Evolutionary conservation across 2,888 invertebrate genomes (phyloP).

Genomic region (Eucera pruinosa): DNA sequence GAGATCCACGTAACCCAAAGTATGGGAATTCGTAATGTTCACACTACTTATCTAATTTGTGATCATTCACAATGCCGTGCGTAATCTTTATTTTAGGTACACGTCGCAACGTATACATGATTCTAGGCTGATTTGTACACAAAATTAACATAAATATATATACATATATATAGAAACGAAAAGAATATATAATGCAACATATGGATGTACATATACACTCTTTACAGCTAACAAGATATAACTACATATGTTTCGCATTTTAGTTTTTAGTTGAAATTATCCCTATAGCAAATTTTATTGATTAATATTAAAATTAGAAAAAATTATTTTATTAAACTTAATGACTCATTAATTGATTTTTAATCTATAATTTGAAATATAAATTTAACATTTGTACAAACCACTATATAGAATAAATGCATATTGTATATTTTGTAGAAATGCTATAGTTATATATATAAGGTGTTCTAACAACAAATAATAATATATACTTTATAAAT

Average conservation of each 20-base stretch:
- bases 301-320: neutral
- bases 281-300: neutral
- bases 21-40: neutral
- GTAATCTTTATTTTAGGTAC: constrained; percentile 19
- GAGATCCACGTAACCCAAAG: constrained; percentile 44
- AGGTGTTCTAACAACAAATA: too few species aligned
- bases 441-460: too few species aligned
- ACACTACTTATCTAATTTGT: constrained; percentile 19
- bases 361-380: neutral
- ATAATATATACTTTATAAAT: neutral
- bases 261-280: neutral
- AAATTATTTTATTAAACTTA: neutral
- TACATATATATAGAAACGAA: neutral
- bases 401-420: too few species aligned
- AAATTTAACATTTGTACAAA: too few species aligned
- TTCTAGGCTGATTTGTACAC: constrained; percentile 2
- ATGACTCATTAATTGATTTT: neutral
- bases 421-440: too few species aligned
- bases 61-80: constrained; percentile 10
- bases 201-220: neutral
- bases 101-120: neutral
- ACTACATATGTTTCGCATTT: neutral
- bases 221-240: neutral
- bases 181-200: constrained; percentile 6
- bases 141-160: constrained; percentile 13